These are phyloP conservation scores for Stegophylla sp. DNA, from an alignment of 2,888 invertebrate species.

Conservation along the genomic window DNA sequence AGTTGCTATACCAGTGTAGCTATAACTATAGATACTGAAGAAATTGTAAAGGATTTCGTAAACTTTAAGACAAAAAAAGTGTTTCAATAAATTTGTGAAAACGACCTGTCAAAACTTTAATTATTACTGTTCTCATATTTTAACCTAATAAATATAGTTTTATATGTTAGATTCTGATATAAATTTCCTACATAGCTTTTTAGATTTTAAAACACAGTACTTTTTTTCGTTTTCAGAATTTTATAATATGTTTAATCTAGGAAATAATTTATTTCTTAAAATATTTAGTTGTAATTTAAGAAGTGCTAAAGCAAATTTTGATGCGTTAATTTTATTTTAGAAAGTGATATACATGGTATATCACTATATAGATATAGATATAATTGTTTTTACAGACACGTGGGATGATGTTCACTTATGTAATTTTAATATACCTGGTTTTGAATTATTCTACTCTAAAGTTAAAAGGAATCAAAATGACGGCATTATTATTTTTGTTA, in stretches of 20 bases:
- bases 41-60: too few species aligned
- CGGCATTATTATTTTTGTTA: background rate
- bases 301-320: conserved; percentile 23
- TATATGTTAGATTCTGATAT: too few species aligned
- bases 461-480: conserved; percentile 16
- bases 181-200: too few species aligned
- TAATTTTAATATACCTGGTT: background rate
- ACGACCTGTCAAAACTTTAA: too few species aligned
- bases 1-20: too few species aligned
- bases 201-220: conserved; percentile 11
- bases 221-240: conserved; percentile 20
- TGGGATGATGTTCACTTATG: conserved; percentile 4
- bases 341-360: too few species aligned
- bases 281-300: conserved; percentile 25
- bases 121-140: too few species aligned
- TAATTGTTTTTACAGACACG: conserved; percentile 21
- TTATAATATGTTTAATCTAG: background rate
- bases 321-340: conserved; percentile 1
- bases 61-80: too few species aligned
- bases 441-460: background rate
- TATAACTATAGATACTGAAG: too few species aligned
- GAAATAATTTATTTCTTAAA: background rate
- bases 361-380: too few species aligned
- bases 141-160: too few species aligned
- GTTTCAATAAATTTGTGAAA: too few species aligned